Conservation (phyloP, 2,113 vertebrate species). For the Vombatus ursinus region DNA sequence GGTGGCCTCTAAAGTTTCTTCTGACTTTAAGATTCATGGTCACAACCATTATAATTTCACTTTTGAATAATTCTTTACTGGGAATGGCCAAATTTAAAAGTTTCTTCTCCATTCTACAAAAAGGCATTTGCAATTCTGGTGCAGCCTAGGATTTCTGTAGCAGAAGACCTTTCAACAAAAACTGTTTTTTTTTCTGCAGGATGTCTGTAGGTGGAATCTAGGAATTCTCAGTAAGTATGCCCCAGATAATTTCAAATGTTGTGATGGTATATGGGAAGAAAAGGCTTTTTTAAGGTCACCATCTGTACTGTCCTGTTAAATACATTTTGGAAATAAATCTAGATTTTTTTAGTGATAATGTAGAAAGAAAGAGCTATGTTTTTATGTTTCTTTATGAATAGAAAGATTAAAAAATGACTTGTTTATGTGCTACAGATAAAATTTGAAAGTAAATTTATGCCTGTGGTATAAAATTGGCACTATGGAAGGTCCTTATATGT, state of each 20-base stretch:
- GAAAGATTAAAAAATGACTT: neutral
- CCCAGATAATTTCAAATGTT: conserved; percentile 14
- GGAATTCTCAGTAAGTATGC: neutral
- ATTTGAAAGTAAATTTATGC: neutral
- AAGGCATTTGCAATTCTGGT: neutral
- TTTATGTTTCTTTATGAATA: neutral
- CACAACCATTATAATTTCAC: neutral
- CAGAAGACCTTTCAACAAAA: conserved; percentile 1
- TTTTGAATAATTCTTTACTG: neutral
- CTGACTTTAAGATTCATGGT: neutral
- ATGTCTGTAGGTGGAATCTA: neutral
- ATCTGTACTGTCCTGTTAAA: neutral
- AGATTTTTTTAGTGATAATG: neutral
- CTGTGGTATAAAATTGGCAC: neutral
- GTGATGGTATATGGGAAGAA: neutral
- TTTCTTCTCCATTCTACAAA: neutral
- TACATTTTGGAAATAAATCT: neutral
- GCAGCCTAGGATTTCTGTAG: neutral
- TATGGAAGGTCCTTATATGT: neutral
- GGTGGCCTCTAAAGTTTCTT: neutral
- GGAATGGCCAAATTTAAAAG: neutral
- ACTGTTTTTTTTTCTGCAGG: neutral
- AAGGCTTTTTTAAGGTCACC: neutral
- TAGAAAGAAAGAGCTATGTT: neutral
- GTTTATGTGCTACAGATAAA: neutral